Conservation (phyloP, 2,113 vertebrate genomes). For the Edolisoma coerulescens region DNA sequence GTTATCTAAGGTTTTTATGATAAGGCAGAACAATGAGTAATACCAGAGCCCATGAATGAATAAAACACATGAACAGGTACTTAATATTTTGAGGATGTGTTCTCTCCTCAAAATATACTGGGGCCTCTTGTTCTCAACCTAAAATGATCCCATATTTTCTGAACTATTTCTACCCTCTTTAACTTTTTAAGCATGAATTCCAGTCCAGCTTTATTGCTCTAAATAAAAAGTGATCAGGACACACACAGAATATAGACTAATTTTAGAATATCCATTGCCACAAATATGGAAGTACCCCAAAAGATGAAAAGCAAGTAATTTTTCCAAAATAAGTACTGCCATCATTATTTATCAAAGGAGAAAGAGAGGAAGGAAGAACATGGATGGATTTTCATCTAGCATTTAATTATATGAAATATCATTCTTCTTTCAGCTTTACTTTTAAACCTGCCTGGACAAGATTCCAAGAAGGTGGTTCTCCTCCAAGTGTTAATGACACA, state of each 20-base stretch:
- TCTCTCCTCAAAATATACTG: neutral
- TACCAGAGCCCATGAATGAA: neutral
- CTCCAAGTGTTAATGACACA: slow-evolving; percentile 42
- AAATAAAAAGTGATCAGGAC: neutral
- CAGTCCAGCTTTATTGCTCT: neutral
- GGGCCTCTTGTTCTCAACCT: neutral
- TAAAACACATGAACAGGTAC: neutral
- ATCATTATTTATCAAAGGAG: neutral
- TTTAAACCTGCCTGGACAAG: slow-evolving; percentile 41
- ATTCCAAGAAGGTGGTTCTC: slow-evolving; percentile 14
- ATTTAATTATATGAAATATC: neutral
- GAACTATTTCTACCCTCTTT: neutral
- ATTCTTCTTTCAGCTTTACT: neutral
- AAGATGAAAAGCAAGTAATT: neutral
- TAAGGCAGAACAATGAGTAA: neutral
- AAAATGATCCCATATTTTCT: neutral
- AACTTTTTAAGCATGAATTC: neutral
- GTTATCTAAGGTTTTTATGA: neutral
- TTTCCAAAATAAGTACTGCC: neutral
- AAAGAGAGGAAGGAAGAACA: neutral
- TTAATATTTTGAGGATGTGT: neutral
- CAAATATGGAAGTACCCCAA: neutral
- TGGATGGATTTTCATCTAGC: neutral
- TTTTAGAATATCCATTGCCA: neutral
- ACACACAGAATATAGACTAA: neutral